Base-by-base conservation (phyloP, 2,797 vertebrate genomes). In the Etheostoma perlongum region DNA sequence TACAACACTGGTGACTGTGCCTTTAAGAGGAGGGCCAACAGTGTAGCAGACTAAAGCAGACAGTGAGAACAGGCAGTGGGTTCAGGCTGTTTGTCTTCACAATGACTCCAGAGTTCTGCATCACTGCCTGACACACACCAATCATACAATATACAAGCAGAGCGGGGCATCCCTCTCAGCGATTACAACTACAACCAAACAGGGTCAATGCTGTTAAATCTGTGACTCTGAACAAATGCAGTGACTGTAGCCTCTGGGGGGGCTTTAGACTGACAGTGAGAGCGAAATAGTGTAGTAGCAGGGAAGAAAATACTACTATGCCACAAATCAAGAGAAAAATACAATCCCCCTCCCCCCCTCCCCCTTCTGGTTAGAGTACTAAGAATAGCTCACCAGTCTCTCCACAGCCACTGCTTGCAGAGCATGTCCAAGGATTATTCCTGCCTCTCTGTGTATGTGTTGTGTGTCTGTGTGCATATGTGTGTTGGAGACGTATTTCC, bases 1-100 rank as follows among this genome's bases (percentile, higher is more conserved):
- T 68, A 79, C 75, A 79, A 78, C 72, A 69, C 75, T 40, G 72
- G 74, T 3, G 79, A 73, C 76, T 95, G 88, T 78, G 78, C 89
- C 95, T 96, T 96, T 96, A 96, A 96, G 92, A 95, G 95, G 95
- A 92, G 93, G 95, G 86, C 74, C 90, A 33, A 79, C 87, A 33
- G 81, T 86, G 91, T 88, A 83, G 89, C 93, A 90, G 91, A 87
- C 88, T 87, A 53, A 79, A 89, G 91, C 92, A 93, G 92, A 93
- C 91, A 89, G 88, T 83, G 81, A 89, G 86, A 92, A 89, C 88
- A 92, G 89, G 89, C 92, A 88, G 74, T 67, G 85, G 86, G 91
- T 76, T 88, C 82, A 80, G 91, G 90, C 94, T 94, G 94, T 92
- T 94, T 94, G 93, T 93, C 94, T 94, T 91, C 90, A 95, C 94